A percentile compares a stretch with the other conserved stretches of the same genome.
phyloP scores from a whole-genome alignment of 2,888 invertebrate species.

The Trissolcus japonicus region DNA sequence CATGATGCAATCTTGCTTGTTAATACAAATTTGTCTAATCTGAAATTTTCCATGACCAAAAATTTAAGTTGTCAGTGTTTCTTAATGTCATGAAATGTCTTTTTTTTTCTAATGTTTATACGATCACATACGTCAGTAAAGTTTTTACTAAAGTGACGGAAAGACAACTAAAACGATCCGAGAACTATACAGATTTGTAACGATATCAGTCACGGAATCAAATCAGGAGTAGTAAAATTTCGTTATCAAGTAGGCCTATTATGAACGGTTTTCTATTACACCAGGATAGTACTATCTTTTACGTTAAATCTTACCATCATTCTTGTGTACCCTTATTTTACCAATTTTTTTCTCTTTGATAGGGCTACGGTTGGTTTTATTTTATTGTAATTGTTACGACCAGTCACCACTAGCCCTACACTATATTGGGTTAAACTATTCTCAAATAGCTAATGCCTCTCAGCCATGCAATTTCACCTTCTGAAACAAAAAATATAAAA shows the following conservation, averaged over 20 bases:
- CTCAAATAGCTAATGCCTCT: slow-evolving; percentile 72
- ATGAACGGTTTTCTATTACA: slow-evolving; percentile 74
- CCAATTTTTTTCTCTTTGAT: slow-evolving; percentile 52
- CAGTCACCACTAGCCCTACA: slow-evolving; percentile 75
- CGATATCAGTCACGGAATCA: slow-evolving; percentile 72
- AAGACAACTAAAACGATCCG: slow-evolving; percentile 53
- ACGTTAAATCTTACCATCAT: slow-evolving; percentile 72
- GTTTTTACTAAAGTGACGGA: slow-evolving; percentile 7
- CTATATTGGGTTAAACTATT: slow-evolving; percentile 70
- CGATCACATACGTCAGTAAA: no score
- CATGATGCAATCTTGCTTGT: no score
- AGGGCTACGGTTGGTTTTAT: slow-evolving; percentile 73
- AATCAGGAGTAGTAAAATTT: slow-evolving; percentile 56
- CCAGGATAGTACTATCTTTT: slow-evolving; percentile 70
- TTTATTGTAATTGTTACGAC: slow-evolving; percentile 75
- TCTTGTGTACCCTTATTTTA: slow-evolving; percentile 73
- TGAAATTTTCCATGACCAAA: no score
- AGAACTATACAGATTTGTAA: slow-evolving; percentile 62
- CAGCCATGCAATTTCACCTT: slow-evolving; percentile 66
- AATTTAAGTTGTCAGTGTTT: no score
- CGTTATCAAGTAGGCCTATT: slow-evolving; percentile 68
- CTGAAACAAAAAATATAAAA: slow-evolving; percentile 54
- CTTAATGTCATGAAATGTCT: no score
- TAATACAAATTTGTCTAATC: no score
- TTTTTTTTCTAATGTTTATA: no score